These are phyloP conservation scores for Papilio dardanus DNA, from an alignment of 1,140 invertebrate species.

Conservation along the genomic window DNA sequence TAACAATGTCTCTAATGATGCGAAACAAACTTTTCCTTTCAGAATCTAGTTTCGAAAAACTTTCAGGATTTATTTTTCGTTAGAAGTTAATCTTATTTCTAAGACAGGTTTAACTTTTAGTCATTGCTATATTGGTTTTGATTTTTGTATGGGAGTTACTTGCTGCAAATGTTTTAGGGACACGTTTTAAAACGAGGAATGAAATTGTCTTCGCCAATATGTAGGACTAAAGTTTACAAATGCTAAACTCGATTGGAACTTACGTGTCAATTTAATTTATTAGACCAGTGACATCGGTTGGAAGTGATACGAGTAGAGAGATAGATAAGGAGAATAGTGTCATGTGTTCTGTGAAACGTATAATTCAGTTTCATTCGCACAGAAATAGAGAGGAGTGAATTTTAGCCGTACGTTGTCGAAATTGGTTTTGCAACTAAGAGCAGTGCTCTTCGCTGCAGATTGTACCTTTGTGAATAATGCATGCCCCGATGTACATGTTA, in stretches of 20 bases:
- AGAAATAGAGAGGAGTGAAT: constrained; percentile 18
- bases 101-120: neutral
- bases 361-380: constrained; percentile 18
- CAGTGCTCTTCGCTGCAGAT: constrained; percentile 27
- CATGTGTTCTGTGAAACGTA: constrained; percentile 16
- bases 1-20: constrained; percentile 9
- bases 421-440: constrained; percentile 34
- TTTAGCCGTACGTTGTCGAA: constrained; percentile 15
- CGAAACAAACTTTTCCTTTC: constrained; percentile 8
- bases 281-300: neutral
- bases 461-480: constrained; percentile 32
- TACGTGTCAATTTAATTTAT: neutral
- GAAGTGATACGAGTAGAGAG: neutral
- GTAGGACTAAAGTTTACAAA: neutral
- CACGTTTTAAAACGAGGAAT: no score
- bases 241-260: neutral
- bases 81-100: neutral
- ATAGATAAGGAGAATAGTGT: neutral
- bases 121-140: no score
- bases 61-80: neutral
- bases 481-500: constrained; percentile 22
- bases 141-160: no score
- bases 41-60: neutral
- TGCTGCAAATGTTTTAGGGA: no score
- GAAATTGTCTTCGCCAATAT: neutral